Percentiles rank a stretch among this genome's conserved stretches.
Conservation (phyloP, 2,888 invertebrate genomes). For the Cosmia trapezina region DNA sequence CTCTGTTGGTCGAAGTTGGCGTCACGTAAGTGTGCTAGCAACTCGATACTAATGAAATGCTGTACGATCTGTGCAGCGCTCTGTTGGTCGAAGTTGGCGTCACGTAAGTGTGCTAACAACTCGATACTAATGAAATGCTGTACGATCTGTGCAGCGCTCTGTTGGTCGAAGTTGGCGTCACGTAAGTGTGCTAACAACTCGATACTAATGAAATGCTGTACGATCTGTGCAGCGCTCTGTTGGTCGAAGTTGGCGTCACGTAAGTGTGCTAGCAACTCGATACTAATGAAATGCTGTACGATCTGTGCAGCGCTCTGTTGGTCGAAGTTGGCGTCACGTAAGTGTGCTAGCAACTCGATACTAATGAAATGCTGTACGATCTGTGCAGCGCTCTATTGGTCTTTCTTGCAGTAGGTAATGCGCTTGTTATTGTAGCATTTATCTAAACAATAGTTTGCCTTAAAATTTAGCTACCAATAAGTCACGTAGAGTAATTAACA, state of each 20-base stretch:
- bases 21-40: background rate
- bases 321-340: background rate
- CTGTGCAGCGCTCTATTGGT: background rate
- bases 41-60: background rate
- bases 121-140: background rate
- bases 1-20: background rate
- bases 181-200: background rate
- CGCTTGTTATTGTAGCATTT: slow-evolving; percentile 4
- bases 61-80: slow-evolving; percentile 1
- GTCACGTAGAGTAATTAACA: slow-evolving; percentile 19
- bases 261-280: background rate
- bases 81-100: background rate
- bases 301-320: background rate
- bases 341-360: background rate
- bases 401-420: background rate
- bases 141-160: background rate
- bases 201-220: slow-evolving; percentile 2
- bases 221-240: background rate
- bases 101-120: background rate
- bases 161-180: background rate
- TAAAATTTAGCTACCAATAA: background rate
- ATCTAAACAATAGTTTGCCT: slow-evolving; percentile 14
- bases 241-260: background rate
- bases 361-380: slow-evolving; percentile 5
- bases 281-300: slow-evolving; percentile 7